These are phyloP conservation scores for Sebastes iracundus DNA, from an alignment of 2,797 vertebrate species.

Conservation along the genomic window DNA sequence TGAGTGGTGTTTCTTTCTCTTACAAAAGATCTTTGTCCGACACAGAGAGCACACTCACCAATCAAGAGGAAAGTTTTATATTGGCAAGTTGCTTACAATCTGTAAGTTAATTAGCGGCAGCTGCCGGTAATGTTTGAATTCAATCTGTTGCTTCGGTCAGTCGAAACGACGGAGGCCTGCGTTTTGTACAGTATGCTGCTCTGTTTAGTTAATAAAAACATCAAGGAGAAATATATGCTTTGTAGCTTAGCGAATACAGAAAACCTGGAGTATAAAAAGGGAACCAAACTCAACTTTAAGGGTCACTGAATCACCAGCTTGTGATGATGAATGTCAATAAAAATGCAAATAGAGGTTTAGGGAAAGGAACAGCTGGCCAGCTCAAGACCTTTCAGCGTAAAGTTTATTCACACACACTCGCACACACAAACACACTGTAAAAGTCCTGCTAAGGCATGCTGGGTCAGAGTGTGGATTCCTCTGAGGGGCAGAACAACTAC, in stretches of 20 bases:
- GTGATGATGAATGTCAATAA: constrained; percentile 54
- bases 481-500: constrained; percentile 49
- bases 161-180: neutral
- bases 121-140: neutral
- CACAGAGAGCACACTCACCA: neutral
- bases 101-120: neutral
- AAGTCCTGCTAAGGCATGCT: constrained; percentile 62
- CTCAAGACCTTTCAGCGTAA: constrained; percentile 25
- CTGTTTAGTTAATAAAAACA: neutral
- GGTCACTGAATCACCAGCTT: constrained; percentile 28
- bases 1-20: neutral
- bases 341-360: constrained; percentile 57
- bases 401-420: constrained; percentile 37
- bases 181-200: neutral
- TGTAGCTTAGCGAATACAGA: neutral
- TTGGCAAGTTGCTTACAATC: neutral
- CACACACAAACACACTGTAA: constrained; percentile 46
- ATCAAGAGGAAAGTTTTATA: neutral
- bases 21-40: neutral
- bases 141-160: neutral
- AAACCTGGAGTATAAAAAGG: constrained; percentile 7
- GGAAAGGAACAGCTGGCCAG: constrained; percentile 59
- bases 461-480: constrained; percentile 72
- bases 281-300: neutral
- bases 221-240: neutral